Evolutionary conservation across 1,140 invertebrate genomes (phyloP).

Genomic region (Apis cerana): DNA sequence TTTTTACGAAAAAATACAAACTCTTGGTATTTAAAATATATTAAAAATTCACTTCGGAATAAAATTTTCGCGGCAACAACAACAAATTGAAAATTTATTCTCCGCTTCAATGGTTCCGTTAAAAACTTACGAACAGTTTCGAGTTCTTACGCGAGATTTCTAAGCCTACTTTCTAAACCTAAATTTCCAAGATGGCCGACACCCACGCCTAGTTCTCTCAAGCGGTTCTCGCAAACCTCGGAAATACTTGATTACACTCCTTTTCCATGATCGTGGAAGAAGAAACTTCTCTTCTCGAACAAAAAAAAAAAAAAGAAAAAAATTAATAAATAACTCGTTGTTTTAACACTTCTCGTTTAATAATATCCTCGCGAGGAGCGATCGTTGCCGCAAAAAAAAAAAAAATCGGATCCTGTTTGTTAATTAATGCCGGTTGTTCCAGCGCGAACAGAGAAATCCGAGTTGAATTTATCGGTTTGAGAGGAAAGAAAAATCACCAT

Average conservation of each 20-base stretch:
- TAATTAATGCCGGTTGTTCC: conserved; percentile 30
- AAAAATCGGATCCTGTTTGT: conserved; percentile 13
- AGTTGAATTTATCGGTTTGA: conserved; percentile 20
- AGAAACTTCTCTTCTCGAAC: not conserved
- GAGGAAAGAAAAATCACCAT: not conserved
- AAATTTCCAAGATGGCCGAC: not conserved
- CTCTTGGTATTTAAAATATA: too few relatives aligned
- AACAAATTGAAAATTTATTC: not conserved
- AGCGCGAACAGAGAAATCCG: conserved; percentile 4
- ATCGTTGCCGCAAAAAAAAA: too few relatives aligned
- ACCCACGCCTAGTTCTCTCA: not conserved
- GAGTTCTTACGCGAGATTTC: not conserved
- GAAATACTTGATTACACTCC: not conserved
- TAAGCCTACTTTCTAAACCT: conserved; percentile 4
- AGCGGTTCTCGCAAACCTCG: too few relatives aligned
- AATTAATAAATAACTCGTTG: not conserved
- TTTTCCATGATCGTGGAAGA: not conserved
- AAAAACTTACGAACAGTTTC: not conserved
- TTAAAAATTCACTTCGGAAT: not conserved
- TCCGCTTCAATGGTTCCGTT: not conserved
- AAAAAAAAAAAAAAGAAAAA: not conserved
- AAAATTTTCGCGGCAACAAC: not conserved
- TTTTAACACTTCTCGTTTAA: too few relatives aligned
- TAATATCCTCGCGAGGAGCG: too few relatives aligned
- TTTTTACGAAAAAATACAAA: too few relatives aligned